Evolutionary conservation across 2,113 vertebrate species (phyloP).

Genomic region (Nothocercus julius): DNA sequence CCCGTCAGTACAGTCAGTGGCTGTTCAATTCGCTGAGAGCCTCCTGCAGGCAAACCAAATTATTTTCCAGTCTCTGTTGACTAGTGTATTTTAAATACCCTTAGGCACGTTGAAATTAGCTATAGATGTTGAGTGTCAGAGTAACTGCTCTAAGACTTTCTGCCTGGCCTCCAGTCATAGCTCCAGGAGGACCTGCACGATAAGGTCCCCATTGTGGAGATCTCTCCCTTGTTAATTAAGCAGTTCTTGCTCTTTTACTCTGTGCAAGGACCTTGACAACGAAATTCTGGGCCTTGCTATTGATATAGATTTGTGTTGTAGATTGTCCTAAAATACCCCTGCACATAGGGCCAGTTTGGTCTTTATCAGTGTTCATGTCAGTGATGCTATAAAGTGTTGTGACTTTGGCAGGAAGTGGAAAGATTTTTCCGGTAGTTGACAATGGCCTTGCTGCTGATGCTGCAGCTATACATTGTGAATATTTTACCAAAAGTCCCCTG

Average conservation of each 20-base stretch:
- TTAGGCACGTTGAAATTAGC: not conserved
- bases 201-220: too few relatives aligned
- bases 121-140: not conserved
- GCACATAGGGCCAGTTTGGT: not conserved
- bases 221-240: not conserved
- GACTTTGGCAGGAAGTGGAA: constrained; percentile 6
- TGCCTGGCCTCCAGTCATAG: not conserved
- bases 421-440: not conserved
- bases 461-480: not conserved
- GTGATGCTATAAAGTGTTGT: not conserved
- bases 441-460: not conserved
- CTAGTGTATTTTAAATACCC: not conserved
- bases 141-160: not conserved
- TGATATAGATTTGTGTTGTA: not conserved
- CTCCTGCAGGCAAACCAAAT: not conserved
- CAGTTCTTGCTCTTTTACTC: not conserved
- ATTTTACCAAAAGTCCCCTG: not conserved
- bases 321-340: not conserved
- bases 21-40: not conserved
- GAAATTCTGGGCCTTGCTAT: not conserved
- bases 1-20: not conserved
- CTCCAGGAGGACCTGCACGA: not conserved
- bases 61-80: not conserved
- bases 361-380: not conserved
- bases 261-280: not conserved